Percentiles rank a stretch among this genome's conserved stretches.
Evolutionary conservation across 2,113 vertebrate species (phyloP).

Genomic region (Stegastes partitus): DNA sequence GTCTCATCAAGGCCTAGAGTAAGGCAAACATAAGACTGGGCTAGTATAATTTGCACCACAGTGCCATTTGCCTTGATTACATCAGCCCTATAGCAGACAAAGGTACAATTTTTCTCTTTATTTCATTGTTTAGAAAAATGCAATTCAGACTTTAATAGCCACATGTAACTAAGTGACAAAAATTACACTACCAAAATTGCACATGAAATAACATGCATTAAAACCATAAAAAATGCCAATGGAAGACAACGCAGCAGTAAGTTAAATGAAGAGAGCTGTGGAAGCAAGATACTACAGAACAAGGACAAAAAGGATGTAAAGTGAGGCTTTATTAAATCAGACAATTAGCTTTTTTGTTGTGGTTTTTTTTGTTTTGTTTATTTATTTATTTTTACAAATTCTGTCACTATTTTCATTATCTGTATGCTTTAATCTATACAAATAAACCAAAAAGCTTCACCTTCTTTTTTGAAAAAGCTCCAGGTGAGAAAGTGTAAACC

Average conservation of each 20-base stretch:
- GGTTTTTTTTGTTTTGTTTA: no score
- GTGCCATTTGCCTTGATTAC: neutral
- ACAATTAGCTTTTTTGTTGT: no score
- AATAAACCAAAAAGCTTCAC: neutral
- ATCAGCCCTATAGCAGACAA: neutral
- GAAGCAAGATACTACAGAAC: no score
- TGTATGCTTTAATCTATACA: neutral
- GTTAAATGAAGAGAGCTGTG: no score
- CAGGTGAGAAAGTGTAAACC: conserved; percentile 56
- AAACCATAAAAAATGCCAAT: no score
- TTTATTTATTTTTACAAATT: neutral
- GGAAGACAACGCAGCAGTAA: no score
- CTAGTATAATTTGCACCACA: conserved; percentile 5
- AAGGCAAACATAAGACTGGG: neutral
- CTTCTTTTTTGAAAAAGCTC: conserved; percentile 1
- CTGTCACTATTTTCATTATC: neutral
- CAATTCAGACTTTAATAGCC: neutral
- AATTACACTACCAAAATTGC: no score
- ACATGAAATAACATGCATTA: no score
- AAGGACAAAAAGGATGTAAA: no score
- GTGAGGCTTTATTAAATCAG: no score
- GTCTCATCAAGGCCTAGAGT: neutral
- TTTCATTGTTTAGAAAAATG: neutral
- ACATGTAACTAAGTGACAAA: no score
- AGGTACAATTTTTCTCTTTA: no score